Conservation (phyloP, 2,113 vertebrate genomes). For the Dipodomys merriami region DNA sequence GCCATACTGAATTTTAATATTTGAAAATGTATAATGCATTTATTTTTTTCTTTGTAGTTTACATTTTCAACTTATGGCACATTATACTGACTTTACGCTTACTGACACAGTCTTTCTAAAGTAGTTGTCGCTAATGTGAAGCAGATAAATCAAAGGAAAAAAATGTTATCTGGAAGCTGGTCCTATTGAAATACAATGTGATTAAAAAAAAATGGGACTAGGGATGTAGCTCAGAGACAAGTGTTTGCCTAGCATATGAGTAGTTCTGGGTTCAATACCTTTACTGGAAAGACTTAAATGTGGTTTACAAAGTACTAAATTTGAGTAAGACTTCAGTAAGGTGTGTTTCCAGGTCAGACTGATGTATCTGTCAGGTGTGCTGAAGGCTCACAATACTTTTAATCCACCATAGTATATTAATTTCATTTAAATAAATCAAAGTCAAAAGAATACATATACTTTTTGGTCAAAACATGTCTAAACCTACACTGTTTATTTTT, state of each 20-base stretch:
- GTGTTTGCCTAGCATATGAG: not conserved
- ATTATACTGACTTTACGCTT: not conserved
- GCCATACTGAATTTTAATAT: no score
- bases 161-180: not conserved
- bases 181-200: not conserved
- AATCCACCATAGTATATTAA: not conserved
- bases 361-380: not conserved
- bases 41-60: not conserved
- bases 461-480: not conserved
- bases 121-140: constrained; percentile 29
- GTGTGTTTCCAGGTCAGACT: not conserved
- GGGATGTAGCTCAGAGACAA: not conserved
- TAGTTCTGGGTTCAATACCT: not conserved
- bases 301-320: not conserved
- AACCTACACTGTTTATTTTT: not conserved
- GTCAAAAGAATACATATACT: not conserved
- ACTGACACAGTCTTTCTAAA: not conserved
- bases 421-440: not conserved
- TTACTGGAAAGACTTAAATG: not conserved
- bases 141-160: not conserved
- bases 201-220: not conserved
- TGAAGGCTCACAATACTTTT: not conserved
- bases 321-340: not conserved
- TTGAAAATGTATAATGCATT: not conserved
- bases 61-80: not conserved